phyloP scores from a whole-genome alignment of 1,140 invertebrate species.

The Drosophila leontia region DNA sequence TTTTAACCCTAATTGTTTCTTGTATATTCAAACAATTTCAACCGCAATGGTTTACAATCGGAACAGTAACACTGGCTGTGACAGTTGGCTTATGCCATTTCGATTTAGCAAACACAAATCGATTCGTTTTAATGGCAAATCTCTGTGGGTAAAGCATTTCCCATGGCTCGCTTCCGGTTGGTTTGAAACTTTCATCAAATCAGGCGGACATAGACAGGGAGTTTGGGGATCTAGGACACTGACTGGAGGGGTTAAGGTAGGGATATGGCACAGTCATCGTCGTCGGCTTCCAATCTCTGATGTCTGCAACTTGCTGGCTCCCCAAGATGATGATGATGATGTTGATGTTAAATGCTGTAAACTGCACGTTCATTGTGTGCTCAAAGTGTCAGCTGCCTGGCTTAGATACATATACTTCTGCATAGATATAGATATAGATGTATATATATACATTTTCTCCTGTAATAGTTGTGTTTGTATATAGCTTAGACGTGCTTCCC shows the following conservation, averaged over 20 bases:
- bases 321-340: conserved; percentile 38
- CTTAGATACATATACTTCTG: conserved; percentile 6
- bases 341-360: conserved; percentile 55
- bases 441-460: background rate
- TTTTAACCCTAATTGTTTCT: background rate
- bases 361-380: conserved; percentile 72
- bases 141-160: conserved; percentile 48
- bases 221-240: conserved; percentile 19
- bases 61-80: background rate
- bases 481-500: conserved; percentile 61
- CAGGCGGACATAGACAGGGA: background rate
- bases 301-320: conserved; percentile 44
- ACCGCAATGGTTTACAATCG: conserved; percentile 24
- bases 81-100: conserved; percentile 15
- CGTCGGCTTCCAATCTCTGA: conserved; percentile 31
- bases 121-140: conserved; percentile 68
- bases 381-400: conserved; percentile 61
- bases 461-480: conserved; percentile 28
- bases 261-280: conserved; percentile 48
- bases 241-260: conserved; percentile 2
- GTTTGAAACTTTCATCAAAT: conserved; percentile 64
- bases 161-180: conserved; percentile 65
- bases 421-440: background rate
- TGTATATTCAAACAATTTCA: conserved; percentile 1
- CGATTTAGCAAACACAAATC: conserved; percentile 55